A percentile compares a stretch with the other conserved stretches of the same genome.
Evolutionary conservation across 2,888 invertebrate genomes (phyloP).

Genomic region (Acleris literana): DNA sequence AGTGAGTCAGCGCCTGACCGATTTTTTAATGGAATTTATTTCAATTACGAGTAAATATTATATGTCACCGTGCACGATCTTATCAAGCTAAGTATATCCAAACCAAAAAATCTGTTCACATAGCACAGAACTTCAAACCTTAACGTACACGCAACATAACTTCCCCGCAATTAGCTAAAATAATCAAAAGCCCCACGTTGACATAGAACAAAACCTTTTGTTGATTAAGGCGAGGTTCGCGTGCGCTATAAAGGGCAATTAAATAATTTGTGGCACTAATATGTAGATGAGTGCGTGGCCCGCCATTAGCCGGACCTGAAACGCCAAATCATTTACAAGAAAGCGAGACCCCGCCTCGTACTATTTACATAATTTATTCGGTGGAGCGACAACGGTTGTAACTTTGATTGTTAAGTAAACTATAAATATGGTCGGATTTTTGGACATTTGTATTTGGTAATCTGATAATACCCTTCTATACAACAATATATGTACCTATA

Average conservation of each 20-base stretch:
- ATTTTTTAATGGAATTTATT: too few relatives aligned
- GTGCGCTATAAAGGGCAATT: constrained; percentile 63
- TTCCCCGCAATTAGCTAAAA: constrained; percentile 26
- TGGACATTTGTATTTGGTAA: neutral
- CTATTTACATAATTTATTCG: constrained; percentile 82
- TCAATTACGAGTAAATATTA: too few relatives aligned
- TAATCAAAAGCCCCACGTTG: constrained; percentile 31
- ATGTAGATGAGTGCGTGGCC: constrained; percentile 62
- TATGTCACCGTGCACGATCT: too few relatives aligned
- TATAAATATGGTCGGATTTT: neutral
- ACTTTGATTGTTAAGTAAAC: constrained; percentile 29
- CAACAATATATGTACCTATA: too few relatives aligned
- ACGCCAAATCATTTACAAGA: constrained; percentile 80
- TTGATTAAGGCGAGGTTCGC: constrained; percentile 36
- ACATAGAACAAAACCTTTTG: constrained; percentile 36
- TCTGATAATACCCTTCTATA: too few relatives aligned
- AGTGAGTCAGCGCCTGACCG: too few relatives aligned
- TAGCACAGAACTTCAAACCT: too few relatives aligned
- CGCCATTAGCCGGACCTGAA: constrained; percentile 64
- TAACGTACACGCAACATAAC: constrained; percentile 7
- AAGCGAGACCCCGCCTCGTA: constrained; percentile 76
- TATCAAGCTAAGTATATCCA: too few relatives aligned
- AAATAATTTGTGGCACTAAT: constrained; percentile 73
- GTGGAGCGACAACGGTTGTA: constrained; percentile 49
- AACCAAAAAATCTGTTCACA: too few relatives aligned